Base-by-base conservation (phyloP, 2,888 invertebrate genomes). In the Erebia epiphron region DNA sequence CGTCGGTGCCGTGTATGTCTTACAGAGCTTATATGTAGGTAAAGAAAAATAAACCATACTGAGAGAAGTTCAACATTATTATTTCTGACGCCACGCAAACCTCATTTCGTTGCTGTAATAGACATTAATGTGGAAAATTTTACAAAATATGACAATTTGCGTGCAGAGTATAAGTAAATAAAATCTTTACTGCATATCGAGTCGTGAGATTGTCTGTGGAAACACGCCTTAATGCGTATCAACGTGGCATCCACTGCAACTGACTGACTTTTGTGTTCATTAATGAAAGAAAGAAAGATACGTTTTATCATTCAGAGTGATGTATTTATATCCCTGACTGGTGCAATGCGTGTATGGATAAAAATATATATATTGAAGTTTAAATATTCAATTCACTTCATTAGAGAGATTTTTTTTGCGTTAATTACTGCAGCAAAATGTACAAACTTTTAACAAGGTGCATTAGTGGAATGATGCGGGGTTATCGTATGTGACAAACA, bases 281-380 rank as follows among this genome's bases (percentile, higher is more conserved):
- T n/a, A 21, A 61, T 61, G 62, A 49, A 62, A 43, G 14, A n/a
- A 60, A 62, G 49, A 49, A 46, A 21, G 18, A 16, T 67, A 64
- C 16, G 18, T 13, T n/a, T 35, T 58, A 11, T 43, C 43, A 46
- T 46, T 58, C 43, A 43, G 16, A 43, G 16, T 46, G 18, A 61
- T 43, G 5, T 13, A 43, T 60, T 41, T 60, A 18, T 61, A 11
- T 13, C 14, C 16, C 5, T 16, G 16, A 43, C 18, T 43, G 61
- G 11, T 61, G 43, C 61, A 61, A 43, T 43, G 60, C 43, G 43
- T 60, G 41, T 43, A 43, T 58, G 14, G 41, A 9, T 41, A 58
- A 58, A 35, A 41, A 14, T 14, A 16, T 41, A 14, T 14, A 16
- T 41, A 58, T 58, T 35, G 58, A 58, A 18, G 16, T 13, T 61